These are phyloP conservation scores for Uropsilus gracilis DNA, from an alignment of 2,113 vertebrate species.

Conservation along the genomic window DNA sequence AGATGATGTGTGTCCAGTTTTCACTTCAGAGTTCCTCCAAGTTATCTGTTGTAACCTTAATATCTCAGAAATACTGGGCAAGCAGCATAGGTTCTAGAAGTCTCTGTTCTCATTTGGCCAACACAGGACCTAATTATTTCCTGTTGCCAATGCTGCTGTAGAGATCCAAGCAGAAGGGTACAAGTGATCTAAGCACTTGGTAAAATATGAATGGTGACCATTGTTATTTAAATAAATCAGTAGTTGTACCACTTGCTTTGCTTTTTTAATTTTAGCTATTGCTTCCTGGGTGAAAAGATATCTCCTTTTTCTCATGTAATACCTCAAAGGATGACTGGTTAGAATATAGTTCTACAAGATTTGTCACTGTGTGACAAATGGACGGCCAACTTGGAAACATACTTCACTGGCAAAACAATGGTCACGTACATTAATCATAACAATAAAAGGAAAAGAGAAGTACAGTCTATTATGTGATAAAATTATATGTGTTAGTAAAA, in stretches of 20 bases:
- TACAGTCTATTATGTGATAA: not conserved
- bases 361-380: not conserved
- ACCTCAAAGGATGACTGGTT: not conserved
- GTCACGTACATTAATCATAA: not conserved
- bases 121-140: not conserved
- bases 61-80: not conserved
- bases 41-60: not conserved
- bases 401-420: not conserved
- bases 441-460: conserved; percentile 9
- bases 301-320: not conserved
- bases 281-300: not conserved
- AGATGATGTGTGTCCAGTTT: not conserved
- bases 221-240: not conserved
- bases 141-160: not conserved
- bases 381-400: not conserved
- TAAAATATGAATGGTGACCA: not conserved
- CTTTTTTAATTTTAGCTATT: not conserved
- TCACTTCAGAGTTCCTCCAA: not conserved
- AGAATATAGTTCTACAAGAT: not conserved
- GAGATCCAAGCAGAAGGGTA: not conserved
- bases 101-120: not conserved
- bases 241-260: not conserved
- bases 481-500: not conserved
- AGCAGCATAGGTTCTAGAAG: not conserved
- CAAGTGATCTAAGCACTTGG: not conserved